Evolutionary conservation across 2,888 invertebrate genomes (phyloP), one percentile per base, ranked within the genome.

Genomic region (Antheraea assamensis): DNA sequence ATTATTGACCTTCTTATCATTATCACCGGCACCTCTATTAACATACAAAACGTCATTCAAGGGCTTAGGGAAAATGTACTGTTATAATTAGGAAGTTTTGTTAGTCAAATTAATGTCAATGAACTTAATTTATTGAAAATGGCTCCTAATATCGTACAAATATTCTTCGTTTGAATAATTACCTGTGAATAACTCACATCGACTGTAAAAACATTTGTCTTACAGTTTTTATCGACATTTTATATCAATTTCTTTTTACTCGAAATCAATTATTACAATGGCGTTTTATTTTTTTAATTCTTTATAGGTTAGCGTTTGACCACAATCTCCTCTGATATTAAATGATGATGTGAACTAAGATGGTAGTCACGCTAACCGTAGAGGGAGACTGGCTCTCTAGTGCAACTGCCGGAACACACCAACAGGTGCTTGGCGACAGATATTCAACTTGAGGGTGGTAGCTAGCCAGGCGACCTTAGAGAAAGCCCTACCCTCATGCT

Each of bases 21-120:
- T 79, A 81, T 75, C 77, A 78, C 76, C 76, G 73, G 74, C 78
- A 83, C 86, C 87, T 82, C 78, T 73, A 88, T 91, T 90, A 82
- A 76, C 87, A 90, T 79, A 88, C 85, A 87, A 87, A 84, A 78
- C 80, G 64, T 76, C 73, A 75, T 74, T 75, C 64, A 73, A 35
- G 71, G 71, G 68, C 58, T 64, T 66, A 64, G 66, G 58, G 35
- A 55, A 55, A 55, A 55, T 70, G 19, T 35, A 55, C 52, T 31
- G 66, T 35, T 71, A 71, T 71, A 68, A 71, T 73, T 75, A 73
- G 72, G 71, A 55, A 75, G 75, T 55, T 68, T 58, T 58, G 31
- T 64, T 68, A 71, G 55, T 71, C 66, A 71, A 64, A 73, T 74
- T 72, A 73, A 68, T 72, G 70, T 77, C 66, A 70, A 49, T 71